phyloP scores from a whole-genome alignment of 2,797 vertebrate species.

The Acridotheres tristis region DNA sequence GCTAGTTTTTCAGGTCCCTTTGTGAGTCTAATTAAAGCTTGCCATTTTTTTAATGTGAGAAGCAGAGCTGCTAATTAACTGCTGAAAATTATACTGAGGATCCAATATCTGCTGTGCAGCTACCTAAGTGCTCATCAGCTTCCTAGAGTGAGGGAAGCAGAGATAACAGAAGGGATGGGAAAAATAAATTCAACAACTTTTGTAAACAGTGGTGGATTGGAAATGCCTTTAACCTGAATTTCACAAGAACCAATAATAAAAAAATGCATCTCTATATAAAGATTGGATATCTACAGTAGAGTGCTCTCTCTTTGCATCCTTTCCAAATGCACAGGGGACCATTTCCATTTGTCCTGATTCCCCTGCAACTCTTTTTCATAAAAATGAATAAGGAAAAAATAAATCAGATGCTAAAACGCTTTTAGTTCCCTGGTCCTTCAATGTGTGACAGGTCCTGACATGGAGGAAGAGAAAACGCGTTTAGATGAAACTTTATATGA shows the following conservation, averaged over 20 bases:
- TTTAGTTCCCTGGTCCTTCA: neutral
- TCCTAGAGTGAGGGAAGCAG: neutral
- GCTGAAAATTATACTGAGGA: neutral
- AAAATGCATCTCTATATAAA: fast-evolving
- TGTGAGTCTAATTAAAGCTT: constrained; percentile 6
- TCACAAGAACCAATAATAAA: neutral
- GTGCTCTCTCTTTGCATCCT: neutral
- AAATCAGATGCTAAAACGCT: neutral
- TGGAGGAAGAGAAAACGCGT: neutral
- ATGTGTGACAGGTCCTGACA: neutral
- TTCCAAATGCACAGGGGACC: neutral
- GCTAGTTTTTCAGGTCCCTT: neutral
- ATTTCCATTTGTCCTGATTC: neutral
- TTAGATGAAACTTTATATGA: neutral
- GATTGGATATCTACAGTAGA: neutral
- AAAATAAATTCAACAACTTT: neutral
- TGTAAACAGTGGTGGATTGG: neutral
- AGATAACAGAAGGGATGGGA: neutral
- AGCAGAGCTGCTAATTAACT: constrained; percentile 26
- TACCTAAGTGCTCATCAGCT: neutral
- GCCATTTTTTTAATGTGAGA: neutral
- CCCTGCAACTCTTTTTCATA: neutral
- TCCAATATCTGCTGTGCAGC: neutral
- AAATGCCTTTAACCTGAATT: neutral
- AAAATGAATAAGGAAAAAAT: neutral